Evolutionary conservation across 2,797 vertebrate species (phyloP), one percentile per base, ranked within the genome.

Genomic region (Oreochromis grahami): DNA sequence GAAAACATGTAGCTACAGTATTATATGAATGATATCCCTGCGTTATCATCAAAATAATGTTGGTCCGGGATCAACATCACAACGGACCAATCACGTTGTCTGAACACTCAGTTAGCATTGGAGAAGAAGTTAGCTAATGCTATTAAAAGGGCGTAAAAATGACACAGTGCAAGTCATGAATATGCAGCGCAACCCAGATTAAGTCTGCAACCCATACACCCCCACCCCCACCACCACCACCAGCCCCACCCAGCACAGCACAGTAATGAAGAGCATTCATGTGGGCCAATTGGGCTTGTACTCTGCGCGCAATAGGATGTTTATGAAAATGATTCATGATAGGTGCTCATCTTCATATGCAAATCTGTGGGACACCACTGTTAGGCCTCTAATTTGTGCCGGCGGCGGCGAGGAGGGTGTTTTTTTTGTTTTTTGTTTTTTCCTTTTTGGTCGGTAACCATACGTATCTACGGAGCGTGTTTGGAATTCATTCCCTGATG

Each of bases 401-500:
- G 34, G 65, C 84, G 6, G 88, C 32, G 17, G 79, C 53, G 2
- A 74, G 84, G 79, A 89, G 60, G 38, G 51, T 0, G 10, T 3
- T 17, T 72, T 70, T 85, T 78, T 78, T 58, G 45, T 76, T 34
- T 26, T 76, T 70, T 85, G 78, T 17, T 51, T 60, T 34, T 41
- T 26, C 26, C 26, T 76, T 80, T 77, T 88, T 38, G 77, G 53
- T 90, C 41, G 81, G 80, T 81, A 91, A 89, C 92, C 87, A 86
- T 78, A 88, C 81, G 12, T 77, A 78, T 85, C 90, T 48, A 58
- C 79, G 4, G 53, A 78, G 90, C 43, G 17, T 95, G 93, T 94
- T 95, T 95, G 93, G 89, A 88, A 94, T 94, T 87, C 84, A 86
- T 92, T 93, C 90, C 92, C 85, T 53, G 82, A 95, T 96, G 94